Base-by-base conservation (phyloP, 2,797 vertebrate genomes). In the Discoglossus pictus region DNA sequence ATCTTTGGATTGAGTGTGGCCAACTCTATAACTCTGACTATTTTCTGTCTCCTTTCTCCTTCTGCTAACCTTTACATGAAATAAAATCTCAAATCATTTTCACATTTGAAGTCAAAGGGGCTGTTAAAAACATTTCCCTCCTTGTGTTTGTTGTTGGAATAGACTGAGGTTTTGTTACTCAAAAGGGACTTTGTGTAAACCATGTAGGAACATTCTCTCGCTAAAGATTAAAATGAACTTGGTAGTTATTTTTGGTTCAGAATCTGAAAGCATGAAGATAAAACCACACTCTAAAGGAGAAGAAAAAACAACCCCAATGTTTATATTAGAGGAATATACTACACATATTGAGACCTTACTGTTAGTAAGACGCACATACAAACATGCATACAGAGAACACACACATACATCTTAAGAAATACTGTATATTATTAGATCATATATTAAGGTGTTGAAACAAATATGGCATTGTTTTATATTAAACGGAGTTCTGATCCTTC, bases 1-100 rank as follows among this genome's bases (percentile, higher is more conserved):
- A 90, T 94, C 89, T 92, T 80, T 78, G 77, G 80, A 67, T 80
- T 82, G 86, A 87, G 88, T 76, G 73, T 65, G 76, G 77, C 65
- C 73, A 47, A 71, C 79, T 81, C 75, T 46, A 76, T 74, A 73
- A 61, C 78, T 77, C 80, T 82, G 77, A 65, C 65, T 78, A 73
- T 80, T 79, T 54, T 70, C 69, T 79, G 63, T 54, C 74, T 78
- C 69, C 74, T 72, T 68, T 48, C 46, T 23, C 65, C 21, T 69
- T 73, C 43, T 51, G 46, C 27, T 67, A 62, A 63, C 62, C 50
- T 68, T 75, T 74, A 55, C 46, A 15, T 20, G 27, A 65, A 2
- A 4, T 51, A 61, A 2, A 8, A 79, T 43, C 66, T 75, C 62
- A 77, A 80, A 72, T 58, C 43, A 66, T 42, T 68, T 68, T 62